Conservation (phyloP, 2,888 invertebrate species). For the Orchestes rusci region DNA sequence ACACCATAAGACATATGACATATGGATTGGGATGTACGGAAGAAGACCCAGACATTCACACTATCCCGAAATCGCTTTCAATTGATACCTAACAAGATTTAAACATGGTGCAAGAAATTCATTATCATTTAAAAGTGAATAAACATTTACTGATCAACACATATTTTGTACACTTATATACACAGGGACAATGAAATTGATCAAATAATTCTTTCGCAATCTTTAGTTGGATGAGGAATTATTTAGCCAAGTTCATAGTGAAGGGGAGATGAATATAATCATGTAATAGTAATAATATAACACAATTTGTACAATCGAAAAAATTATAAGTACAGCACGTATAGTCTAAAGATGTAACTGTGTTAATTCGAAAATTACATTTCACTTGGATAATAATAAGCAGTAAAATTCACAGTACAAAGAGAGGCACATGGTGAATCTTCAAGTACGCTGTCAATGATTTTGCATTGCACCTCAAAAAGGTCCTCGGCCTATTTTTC, state of each 20-base stretch:
- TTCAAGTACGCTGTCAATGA: no score
- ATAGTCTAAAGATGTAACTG: constrained; percentile 53
- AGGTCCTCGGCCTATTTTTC: no score
- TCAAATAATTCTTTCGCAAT: no score
- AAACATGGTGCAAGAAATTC: constrained; percentile 33
- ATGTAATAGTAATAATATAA: constrained; percentile 43
- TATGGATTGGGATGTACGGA: no score
- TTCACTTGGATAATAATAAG: no score
- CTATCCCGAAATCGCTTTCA: constrained; percentile 16
- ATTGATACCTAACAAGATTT: constrained; percentile 22
- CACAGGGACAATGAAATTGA: constrained; percentile 14
- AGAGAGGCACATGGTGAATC: no score
- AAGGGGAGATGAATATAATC: constrained; percentile 35
- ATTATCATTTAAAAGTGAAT: constrained; percentile 29
- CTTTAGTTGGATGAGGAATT: no score
- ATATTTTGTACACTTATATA: constrained; percentile 36
- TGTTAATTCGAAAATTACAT: constrained; percentile 33
- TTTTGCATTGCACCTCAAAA: no score
- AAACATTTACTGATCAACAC: constrained; percentile 31
- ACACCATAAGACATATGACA: no score
- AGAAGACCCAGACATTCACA: no score
- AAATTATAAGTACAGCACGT: constrained; percentile 59
- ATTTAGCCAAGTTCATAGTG: no score
- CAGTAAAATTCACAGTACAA: no score
- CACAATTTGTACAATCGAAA: constrained; percentile 64